These are phyloP conservation scores for Dipodomys spectabilis DNA, from an alignment of 2,113 vertebrate species.

Conservation along the genomic window DNA sequence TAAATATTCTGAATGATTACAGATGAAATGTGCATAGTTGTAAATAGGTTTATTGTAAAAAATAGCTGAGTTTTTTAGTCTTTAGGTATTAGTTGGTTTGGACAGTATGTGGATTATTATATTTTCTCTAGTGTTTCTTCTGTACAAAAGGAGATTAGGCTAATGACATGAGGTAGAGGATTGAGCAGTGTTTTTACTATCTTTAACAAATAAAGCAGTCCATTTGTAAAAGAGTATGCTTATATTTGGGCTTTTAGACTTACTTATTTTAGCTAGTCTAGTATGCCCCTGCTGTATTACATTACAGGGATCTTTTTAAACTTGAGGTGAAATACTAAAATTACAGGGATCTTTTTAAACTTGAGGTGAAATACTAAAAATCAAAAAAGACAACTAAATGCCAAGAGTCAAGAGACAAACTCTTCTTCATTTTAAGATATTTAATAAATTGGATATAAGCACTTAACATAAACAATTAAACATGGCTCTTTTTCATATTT, in stretches of 20 bases:
- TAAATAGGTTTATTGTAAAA: conserved; percentile 25
- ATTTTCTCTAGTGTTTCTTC: not conserved
- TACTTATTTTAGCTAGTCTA: conserved; percentile 13
- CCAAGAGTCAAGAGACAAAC: not conserved
- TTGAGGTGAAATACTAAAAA: conserved; percentile 24
- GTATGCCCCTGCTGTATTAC: not conserved
- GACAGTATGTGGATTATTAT: not conserved
- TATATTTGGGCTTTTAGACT: not conserved
- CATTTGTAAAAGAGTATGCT: not conserved
- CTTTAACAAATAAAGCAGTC: not conserved
- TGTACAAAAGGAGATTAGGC: not conserved
- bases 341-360: not conserved
- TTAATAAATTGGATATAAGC: conserved; percentile 58
- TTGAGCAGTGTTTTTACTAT: conserved; percentile 28
- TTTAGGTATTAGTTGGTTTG: conserved; percentile 5
- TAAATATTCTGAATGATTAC: conserved; percentile 8
- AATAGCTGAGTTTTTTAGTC: not conserved
- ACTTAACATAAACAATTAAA: conserved; percentile 27
- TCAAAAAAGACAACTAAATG: not conserved
- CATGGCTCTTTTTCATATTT: not conserved
- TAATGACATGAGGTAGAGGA: not conserved
- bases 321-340: conserved; percentile 17
- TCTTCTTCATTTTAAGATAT: conserved; percentile 29
- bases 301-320: not conserved
- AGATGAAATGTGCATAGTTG: conserved; percentile 7